Evolutionary conservation across 2,888 invertebrate genomes (phyloP).

Genomic region (Acholoe squamosa): DNA sequence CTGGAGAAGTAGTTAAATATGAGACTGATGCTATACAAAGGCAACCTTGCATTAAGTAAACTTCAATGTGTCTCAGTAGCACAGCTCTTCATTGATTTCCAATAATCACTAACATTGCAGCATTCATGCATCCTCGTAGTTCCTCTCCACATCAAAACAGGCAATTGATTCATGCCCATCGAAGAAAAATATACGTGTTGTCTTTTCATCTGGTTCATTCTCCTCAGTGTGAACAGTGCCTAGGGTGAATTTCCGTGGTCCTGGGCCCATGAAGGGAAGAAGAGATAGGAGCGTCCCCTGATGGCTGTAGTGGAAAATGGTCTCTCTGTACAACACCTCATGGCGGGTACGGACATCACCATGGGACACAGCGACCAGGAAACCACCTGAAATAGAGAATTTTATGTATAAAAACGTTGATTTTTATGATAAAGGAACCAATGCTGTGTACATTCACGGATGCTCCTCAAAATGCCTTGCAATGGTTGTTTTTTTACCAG

Average conservation of each 20-base stretch:
- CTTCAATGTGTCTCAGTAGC: no score
- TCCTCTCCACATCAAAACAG: background rate
- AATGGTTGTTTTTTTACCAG: no score
- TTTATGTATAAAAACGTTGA: background rate
- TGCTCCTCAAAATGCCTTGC: no score
- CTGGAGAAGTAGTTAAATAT: no score
- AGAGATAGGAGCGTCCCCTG: background rate
- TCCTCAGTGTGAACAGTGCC: background rate
- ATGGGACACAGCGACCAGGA: background rate
- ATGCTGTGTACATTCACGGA: no score
- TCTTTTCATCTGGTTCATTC: background rate
- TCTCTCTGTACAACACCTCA: background rate
- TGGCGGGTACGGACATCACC: background rate
- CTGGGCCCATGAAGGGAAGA: background rate
- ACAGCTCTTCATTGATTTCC: no score
- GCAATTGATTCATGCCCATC: conserved; percentile 2
- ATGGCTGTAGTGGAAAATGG: background rate
- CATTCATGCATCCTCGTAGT: background rate
- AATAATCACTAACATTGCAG: no score
- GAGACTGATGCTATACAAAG: no score
- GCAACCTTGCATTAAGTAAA: no score
- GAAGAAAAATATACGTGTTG: background rate
- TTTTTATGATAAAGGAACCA: no score
- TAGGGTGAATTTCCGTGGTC: background rate
- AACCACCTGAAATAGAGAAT: no score